A percentile compares a stretch with the other conserved stretches of the same genome.
Evolutionary conservation across 1,140 invertebrate genomes (phyloP).

Genomic region (Drosophila orosa): DNA sequence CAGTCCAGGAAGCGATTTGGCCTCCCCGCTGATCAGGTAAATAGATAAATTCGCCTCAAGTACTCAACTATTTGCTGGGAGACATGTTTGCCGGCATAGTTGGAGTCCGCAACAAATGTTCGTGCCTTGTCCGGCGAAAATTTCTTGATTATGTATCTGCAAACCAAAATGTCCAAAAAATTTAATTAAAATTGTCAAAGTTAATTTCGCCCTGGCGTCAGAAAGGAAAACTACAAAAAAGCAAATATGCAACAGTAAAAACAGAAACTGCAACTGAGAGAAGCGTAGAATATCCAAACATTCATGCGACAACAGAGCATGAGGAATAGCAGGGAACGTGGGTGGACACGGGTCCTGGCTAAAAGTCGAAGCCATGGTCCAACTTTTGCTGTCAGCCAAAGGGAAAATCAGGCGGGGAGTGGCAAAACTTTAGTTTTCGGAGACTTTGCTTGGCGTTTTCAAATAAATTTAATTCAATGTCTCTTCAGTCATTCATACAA

Average conservation of each 20-base stretch:
- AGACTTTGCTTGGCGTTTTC: slow-evolving; percentile 70
- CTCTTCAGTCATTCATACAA: slow-evolving; percentile 78
- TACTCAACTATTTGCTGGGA: slow-evolving; percentile 1
- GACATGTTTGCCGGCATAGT: slow-evolving; percentile 5
- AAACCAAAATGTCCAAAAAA: slow-evolving; percentile 65
- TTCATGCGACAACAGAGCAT: slow-evolving; percentile 44
- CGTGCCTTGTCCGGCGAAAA: slow-evolving; percentile 31
- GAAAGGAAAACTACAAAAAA: slow-evolving; percentile 28
- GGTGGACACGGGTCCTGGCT: slow-evolving; percentile 7
- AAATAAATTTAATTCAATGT: slow-evolving; percentile 83
- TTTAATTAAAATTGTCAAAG: slow-evolving; percentile 79
- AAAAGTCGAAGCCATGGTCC: slow-evolving; percentile 44
- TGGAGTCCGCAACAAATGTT: slow-evolving; percentile 5
- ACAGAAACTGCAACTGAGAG: slow-evolving; percentile 32
- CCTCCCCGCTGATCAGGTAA: slow-evolving; percentile 3
- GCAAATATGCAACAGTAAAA: slow-evolving; percentile 40
- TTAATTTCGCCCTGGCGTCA: slow-evolving; percentile 60
- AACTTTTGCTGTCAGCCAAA: slow-evolving; percentile 42
- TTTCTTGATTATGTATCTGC: slow-evolving; percentile 58
- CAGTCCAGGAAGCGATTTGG: not conserved
- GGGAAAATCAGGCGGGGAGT: slow-evolving; percentile 32
- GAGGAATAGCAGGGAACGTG: slow-evolving; percentile 1
- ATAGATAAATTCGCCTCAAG: slow-evolving; percentile 12
- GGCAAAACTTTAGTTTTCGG: slow-evolving; percentile 71
- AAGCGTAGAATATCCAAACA: slow-evolving; percentile 68